Conservation (phyloP, 2,888 invertebrate species). For the Augochlorella aurata region DNA sequence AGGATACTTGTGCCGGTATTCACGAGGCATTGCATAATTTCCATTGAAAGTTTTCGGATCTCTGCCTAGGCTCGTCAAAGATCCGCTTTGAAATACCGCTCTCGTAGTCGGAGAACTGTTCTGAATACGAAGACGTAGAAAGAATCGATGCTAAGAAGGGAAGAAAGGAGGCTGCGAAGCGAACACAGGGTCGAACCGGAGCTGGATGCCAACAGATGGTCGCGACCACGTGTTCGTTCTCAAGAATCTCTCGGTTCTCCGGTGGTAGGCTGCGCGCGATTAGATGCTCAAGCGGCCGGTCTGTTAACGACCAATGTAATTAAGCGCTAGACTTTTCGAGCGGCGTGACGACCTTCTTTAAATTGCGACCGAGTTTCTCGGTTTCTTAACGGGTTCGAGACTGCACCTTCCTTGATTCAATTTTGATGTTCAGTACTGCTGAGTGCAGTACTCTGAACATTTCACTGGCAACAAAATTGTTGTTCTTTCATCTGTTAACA, state of each 20-base stretch:
- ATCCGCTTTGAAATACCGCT: not conserved
- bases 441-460: no score
- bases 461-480: no score
- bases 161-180: conserved; percentile 37
- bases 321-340: conserved; percentile 9
- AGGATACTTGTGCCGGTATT: not conserved
- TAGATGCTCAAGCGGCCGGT: conserved; percentile 48
- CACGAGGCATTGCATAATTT: not conserved
- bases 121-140: not conserved
- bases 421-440: not conserved
- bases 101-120: not conserved
- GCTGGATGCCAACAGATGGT: conserved; percentile 78
- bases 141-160: conserved; percentile 10
- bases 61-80: not conserved
- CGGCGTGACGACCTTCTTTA: not conserved
- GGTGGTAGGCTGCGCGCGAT: conserved; percentile 38
- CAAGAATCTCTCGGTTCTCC: conserved; percentile 66
- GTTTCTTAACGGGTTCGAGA: not conserved
- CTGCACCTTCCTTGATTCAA: not conserved
- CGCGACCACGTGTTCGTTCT: conserved; percentile 76
- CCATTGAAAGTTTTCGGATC: not conserved
- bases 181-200: conserved; percentile 42
- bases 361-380: not conserved
- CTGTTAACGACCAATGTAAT: conserved; percentile 36
- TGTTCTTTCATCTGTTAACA: no score